Percentiles rank a stretch among this genome's conserved stretches.
Conservation (phyloP, 2,113 vertebrate species). For the Aldabrachelys gigantea region DNA sequence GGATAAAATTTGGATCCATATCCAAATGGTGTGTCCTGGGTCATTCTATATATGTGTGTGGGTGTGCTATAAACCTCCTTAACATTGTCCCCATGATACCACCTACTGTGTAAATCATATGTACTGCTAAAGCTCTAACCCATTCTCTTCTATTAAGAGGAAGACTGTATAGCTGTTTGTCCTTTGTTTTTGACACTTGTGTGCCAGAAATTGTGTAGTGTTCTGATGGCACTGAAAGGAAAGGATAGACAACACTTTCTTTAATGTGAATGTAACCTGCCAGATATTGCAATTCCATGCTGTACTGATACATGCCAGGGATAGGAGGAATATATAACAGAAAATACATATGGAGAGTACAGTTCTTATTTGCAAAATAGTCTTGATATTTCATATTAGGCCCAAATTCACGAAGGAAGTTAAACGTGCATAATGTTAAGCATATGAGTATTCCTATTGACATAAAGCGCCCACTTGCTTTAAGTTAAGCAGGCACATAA, state of each 20-base stretch:
- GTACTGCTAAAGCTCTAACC: neutral
- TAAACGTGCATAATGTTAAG: neutral
- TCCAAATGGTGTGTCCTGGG: neutral
- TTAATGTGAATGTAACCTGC: fast-evolving
- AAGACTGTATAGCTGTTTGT: neutral
- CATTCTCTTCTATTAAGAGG: neutral
- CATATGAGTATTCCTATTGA: neutral
- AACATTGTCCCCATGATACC: neutral
- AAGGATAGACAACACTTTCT: neutral
- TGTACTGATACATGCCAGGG: neutral
- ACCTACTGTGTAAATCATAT: neutral
- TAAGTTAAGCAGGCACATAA: neutral
- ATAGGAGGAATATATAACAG: neutral
- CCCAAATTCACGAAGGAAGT: neutral
- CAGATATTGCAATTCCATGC: neutral
- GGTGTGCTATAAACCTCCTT: neutral
- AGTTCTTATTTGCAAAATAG: neutral
- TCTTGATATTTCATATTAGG: neutral
- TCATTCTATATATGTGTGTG: neutral
- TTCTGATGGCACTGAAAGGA: neutral
- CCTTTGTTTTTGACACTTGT: neutral
- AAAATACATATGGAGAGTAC: neutral
- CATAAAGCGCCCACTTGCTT: neutral
- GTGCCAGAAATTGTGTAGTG: neutral
- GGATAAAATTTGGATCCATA: neutral